Evolutionary conservation across 92 coral and sea anemone genomes (phyloP).

Genomic region (Siderastrea radians): DNA sequence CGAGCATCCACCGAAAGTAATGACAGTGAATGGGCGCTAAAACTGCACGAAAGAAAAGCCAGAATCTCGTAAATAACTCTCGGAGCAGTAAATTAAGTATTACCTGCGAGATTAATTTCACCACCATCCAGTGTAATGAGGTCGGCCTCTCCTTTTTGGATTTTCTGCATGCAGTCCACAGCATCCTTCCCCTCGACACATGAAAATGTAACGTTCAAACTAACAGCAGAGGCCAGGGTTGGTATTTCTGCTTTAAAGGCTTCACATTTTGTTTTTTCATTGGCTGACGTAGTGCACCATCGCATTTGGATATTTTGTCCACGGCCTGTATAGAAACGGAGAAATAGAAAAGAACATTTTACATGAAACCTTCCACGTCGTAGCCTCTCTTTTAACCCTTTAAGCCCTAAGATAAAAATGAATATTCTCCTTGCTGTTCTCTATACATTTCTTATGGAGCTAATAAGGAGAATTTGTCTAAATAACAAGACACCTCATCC

Average conservation of each 20-base stretch:
- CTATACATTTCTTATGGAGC: too few species aligned
- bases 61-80: not conserved
- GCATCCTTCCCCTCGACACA: not conserved
- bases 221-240: fast-evolving
- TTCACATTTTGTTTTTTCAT: not conserved
- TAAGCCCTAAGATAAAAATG: too few species aligned
- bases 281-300: not conserved
- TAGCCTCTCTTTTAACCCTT: too few species aligned
- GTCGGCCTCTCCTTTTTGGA: slow-evolving; percentile 33
- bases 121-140: slow-evolving; percentile 56
- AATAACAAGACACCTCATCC: too few species aligned
- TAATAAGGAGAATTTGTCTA: too few species aligned
- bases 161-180: slow-evolving; percentile 44
- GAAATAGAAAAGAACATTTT: not conserved
- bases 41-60: not conserved
- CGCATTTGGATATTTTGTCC: not conserved
- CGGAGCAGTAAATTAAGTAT: not conserved
- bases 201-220: not conserved
- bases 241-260: not conserved
- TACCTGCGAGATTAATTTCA: slow-evolving; percentile 55
- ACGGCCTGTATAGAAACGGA: not conserved
- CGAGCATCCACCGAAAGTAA: not conserved
- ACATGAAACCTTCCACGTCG: too few species aligned
- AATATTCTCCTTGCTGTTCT: too few species aligned
- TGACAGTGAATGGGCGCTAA: not conserved